Evolutionary conservation across 2,113 vertebrate species (phyloP).

Genomic region (Hucho hucho): DNA sequence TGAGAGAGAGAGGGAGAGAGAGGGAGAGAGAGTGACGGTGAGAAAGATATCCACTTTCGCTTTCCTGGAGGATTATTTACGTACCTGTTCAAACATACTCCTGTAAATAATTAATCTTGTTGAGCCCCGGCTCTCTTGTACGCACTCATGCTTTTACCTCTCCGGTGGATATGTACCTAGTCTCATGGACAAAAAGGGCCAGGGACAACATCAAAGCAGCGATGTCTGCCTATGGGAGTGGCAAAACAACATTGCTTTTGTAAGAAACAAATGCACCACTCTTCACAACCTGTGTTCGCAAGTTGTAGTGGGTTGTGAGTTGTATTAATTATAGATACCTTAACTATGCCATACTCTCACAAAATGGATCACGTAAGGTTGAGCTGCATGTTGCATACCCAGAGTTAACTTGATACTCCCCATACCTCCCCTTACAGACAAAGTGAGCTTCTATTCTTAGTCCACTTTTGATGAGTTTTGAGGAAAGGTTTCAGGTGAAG

Average conservation of each 20-base stretch:
- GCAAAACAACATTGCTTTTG: slow-evolving; percentile 46
- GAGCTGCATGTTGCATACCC: slow-evolving; percentile 49
- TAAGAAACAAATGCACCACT: slow-evolving; percentile 25
- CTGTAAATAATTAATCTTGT: slow-evolving; percentile 88
- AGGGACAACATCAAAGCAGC: slow-evolving; percentile 33
- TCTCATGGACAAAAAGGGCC: slow-evolving; percentile 67
- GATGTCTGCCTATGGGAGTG: slow-evolving; percentile 45
- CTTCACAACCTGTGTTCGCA: slow-evolving; percentile 57
- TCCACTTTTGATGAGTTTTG: neutral
- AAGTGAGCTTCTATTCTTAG: neutral
- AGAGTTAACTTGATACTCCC: slow-evolving; percentile 32
- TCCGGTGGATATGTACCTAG: slow-evolving; percentile 79
- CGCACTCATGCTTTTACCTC: slow-evolving; percentile 79
- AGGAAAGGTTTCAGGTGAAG: slow-evolving; percentile 41
- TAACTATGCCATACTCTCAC: slow-evolving; percentile 34
- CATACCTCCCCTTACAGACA: slow-evolving; percentile 19
- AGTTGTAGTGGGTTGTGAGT: slow-evolving; percentile 39
- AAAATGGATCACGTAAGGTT: slow-evolving; percentile 62
- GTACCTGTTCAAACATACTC: slow-evolving; percentile 92
- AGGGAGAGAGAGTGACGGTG: slow-evolving; percentile 16
- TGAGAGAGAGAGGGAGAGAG: slow-evolving; percentile 7
- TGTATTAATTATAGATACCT: slow-evolving; percentile 67
- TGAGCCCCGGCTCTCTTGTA: slow-evolving; percentile 71
- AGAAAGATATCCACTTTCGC: slow-evolving; percentile 57
- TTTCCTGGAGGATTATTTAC: slow-evolving; percentile 77